phyloP scores from a whole-genome alignment of 2,888 invertebrate species.

The Synergus itoensis region DNA sequence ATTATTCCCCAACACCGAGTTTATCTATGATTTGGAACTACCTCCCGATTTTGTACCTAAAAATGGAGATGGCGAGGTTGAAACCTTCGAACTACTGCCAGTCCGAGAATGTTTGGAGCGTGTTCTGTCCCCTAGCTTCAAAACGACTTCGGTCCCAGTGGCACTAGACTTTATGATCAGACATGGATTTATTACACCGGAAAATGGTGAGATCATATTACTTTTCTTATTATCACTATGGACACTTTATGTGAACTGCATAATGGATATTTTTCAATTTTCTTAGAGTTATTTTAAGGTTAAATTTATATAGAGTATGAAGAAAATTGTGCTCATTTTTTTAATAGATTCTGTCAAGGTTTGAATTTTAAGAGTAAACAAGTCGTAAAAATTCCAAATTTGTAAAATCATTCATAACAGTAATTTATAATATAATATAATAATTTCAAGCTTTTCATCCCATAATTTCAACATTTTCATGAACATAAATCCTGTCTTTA shows the following conservation, averaged over 20 bases:
- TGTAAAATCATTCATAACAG: background rate
- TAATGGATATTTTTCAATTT: background rate
- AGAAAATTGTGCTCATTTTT: too few species aligned
- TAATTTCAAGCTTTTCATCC: too few species aligned
- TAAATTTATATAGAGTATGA: background rate
- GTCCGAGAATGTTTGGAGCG: slow-evolving; percentile 90
- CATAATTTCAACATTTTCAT: too few species aligned
- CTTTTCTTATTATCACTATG: background rate
- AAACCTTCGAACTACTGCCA: slow-evolving; percentile 91
- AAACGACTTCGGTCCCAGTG: slow-evolving; percentile 95
- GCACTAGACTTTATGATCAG: slow-evolving; percentile 95
- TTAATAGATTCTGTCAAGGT: too few species aligned
- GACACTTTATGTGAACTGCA: too few species aligned
- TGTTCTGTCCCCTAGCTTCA: slow-evolving; percentile 91
- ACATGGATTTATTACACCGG: slow-evolving; percentile 92
- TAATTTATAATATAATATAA: too few species aligned
- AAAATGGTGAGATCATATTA: slow-evolving; percentile 84
- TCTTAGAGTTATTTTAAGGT: background rate
- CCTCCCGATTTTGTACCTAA: slow-evolving; percentile 94
- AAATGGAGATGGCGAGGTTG: slow-evolving; percentile 96
- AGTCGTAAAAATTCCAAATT: background rate
- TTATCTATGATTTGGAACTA: slow-evolving; percentile 94
- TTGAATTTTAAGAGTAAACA: background rate
- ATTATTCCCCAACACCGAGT: slow-evolving; percentile 95
- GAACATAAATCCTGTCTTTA: too few species aligned